Percentiles rank a stretch among this genome's conserved stretches.
Evolutionary conservation across 2,797 vertebrate species (phyloP).

Genomic region (Lophotriccus pileatus): DNA sequence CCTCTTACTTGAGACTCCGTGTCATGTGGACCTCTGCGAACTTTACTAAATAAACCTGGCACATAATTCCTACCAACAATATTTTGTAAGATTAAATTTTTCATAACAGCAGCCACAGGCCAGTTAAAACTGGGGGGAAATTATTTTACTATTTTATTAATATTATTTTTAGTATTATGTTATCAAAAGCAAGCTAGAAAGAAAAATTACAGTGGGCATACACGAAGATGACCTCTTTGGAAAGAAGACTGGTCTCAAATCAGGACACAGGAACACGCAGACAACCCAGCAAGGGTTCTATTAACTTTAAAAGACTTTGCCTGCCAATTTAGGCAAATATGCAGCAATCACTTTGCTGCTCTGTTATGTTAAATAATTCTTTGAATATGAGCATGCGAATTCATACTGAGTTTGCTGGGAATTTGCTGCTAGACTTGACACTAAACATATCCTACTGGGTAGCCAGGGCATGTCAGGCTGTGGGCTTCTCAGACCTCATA

Average conservation of each 20-base stretch:
- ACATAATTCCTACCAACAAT: not conserved
- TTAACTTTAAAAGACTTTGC: not conserved
- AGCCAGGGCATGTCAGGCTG: slow-evolving; percentile 26
- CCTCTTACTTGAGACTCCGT: slow-evolving; percentile 12
- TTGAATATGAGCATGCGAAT: slow-evolving; percentile 1
- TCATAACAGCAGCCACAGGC: not conserved
- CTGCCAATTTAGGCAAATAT: slow-evolving; percentile 2
- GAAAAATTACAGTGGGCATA: not conserved
- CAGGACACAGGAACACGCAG: not conserved
- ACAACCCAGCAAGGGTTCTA: not conserved
- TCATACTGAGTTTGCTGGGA: slow-evolving; percentile 17
- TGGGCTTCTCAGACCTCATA: slow-evolving; percentile 52
- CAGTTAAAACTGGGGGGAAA: slow-evolving; percentile 11
- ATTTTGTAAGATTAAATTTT: slow-evolving; percentile 1
- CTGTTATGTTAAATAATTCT: slow-evolving; percentile 36
- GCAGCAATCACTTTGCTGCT: not conserved
- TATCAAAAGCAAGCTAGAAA: not conserved
- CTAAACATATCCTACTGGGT: slow-evolving; percentile 24
- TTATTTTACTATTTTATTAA: not conserved
- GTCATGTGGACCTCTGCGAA: slow-evolving; percentile 11
- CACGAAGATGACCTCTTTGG: not conserved
- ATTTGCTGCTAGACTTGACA: slow-evolving; percentile 19
- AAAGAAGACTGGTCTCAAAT: not conserved
- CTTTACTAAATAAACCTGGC: slow-evolving; percentile 25
- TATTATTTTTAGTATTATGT: not conserved